Evolutionary conservation across 2,113 vertebrate genomes (phyloP).

Genomic region (Tupaia chinensis): DNA sequence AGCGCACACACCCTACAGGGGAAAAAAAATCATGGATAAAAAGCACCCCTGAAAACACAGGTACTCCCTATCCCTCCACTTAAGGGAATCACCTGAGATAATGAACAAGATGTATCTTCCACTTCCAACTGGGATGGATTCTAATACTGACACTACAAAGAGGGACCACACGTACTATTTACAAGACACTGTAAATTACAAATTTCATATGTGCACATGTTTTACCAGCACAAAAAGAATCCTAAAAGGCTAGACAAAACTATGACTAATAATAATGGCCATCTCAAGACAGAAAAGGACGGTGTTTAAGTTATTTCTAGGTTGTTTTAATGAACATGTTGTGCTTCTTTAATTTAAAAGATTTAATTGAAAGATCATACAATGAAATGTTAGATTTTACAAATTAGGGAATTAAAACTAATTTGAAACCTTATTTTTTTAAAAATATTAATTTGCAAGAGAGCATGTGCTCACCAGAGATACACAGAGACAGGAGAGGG

Average conservation of each 20-base stretch:
- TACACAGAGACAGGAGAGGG: no score
- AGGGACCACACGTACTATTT: neutral
- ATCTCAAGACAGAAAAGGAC: no score
- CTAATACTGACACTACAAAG: neutral
- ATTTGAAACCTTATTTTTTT: neutral
- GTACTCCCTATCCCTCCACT: neutral
- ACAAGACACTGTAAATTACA: fast-evolving
- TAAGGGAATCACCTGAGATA: fast-evolving
- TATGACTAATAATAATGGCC: fast-evolving
- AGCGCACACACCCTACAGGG: no score
- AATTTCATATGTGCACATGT: fast-evolving
- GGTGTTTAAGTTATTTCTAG: neutral
- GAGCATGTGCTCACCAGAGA: no score
- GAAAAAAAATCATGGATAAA: no score
- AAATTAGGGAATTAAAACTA: neutral
- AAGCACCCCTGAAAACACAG: neutral
- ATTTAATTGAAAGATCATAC: no score
- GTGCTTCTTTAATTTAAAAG: neutral
- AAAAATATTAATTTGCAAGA: no score
- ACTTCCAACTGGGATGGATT: neutral
- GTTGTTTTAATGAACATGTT: neutral
- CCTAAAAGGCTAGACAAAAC: neutral
- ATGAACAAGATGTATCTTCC: no score
- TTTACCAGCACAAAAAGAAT: no score
- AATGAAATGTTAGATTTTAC: neutral